phyloP scores from a whole-genome alignment of 2,113 vertebrate species.

The Neogobius melanostomus region DNA sequence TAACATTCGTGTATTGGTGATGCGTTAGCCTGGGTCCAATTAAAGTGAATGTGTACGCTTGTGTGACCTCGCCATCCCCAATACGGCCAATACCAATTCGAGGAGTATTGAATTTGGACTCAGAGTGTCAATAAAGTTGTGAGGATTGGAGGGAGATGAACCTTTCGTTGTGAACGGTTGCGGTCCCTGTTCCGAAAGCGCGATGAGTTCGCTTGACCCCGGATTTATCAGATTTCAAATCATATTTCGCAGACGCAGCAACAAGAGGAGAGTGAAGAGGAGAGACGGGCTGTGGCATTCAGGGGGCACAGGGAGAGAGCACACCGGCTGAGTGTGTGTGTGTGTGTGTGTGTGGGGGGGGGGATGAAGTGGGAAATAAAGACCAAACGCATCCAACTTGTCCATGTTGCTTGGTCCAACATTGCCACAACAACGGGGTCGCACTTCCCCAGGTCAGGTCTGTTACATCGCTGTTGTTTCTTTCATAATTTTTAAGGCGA shows the following conservation, averaged over 20 bases:
- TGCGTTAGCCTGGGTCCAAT: not conserved
- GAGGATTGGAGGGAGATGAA: conserved; percentile 30
- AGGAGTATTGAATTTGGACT: conserved; percentile 39
- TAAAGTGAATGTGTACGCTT: conserved; percentile 8
- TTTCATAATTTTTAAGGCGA: too few relatives aligned
- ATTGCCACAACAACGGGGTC: too few relatives aligned
- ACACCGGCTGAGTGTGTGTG: not conserved
- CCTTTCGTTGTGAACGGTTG: conserved; percentile 8
- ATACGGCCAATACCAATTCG: conserved; percentile 20
- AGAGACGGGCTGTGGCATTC: not conserved
- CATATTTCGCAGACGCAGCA: not conserved
- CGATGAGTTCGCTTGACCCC: conserved; percentile 41
- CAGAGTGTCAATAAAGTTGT: conserved; percentile 32
- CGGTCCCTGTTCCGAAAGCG: conserved; percentile 6
- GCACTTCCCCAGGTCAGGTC: too few relatives aligned
- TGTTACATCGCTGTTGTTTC: too few relatives aligned
- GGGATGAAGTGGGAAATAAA: too few relatives aligned
- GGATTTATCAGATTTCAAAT: conserved; percentile 37
- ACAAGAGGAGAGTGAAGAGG: not conserved
- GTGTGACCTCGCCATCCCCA: conserved; percentile 37
- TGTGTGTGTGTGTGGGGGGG: too few relatives aligned
- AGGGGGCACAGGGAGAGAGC: not conserved
- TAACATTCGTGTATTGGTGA: not conserved
- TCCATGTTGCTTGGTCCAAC: too few relatives aligned
- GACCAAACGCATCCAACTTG: too few relatives aligned